Evolutionary conservation across 2,113 vertebrate species (phyloP), one percentile per base, ranked within the genome.

Genomic region (Python bivittatus): DNA sequence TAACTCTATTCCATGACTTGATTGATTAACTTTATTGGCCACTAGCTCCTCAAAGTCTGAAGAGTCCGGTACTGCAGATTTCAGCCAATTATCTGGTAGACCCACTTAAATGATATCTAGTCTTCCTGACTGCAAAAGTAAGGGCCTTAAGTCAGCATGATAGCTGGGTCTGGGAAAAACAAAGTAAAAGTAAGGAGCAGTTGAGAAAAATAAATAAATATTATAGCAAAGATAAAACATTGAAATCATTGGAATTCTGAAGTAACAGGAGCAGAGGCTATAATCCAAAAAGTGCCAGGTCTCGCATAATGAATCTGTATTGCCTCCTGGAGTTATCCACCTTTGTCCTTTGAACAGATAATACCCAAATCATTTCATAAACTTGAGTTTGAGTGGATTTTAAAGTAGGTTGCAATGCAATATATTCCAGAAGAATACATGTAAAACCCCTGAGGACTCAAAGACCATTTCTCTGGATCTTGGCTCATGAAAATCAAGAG

Each of bases 1-100:
- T 64, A 29, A 64, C 61, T 64, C 1, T n/a, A 64, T 64, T 64
- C 29, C 27, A 12, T 29, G 12, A 64, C 44, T 48, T 84, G 1
- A 5, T 6, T 17, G 23, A 13, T 60, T 25, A 57, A 13, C 7
- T 90, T 33, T 27, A n/a, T 9, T 22, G 8, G 22, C 38, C 1
- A 86, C 2, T 22, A 93, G 90, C 61, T 64, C 60, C 0, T 0
- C 0, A 92, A 90, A 27, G 29, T 1, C 0, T 0, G 23, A 61
- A 87, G 90, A 87, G 3, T 0, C 0, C 0, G 0, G 83, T 5
- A 61, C 9, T 10, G 12, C 0, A 0, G 54, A 44, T 48, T 0
- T 89, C 54, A 57, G 29, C 17, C 33, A 87, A 86, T 68, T 3
- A 17, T 22, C 27, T 56, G 15, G 52, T 93, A 83, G 61, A 92